phyloP scores from a whole-genome alignment of 2,113 vertebrate species.

The Oryzias javanicus region DNA sequence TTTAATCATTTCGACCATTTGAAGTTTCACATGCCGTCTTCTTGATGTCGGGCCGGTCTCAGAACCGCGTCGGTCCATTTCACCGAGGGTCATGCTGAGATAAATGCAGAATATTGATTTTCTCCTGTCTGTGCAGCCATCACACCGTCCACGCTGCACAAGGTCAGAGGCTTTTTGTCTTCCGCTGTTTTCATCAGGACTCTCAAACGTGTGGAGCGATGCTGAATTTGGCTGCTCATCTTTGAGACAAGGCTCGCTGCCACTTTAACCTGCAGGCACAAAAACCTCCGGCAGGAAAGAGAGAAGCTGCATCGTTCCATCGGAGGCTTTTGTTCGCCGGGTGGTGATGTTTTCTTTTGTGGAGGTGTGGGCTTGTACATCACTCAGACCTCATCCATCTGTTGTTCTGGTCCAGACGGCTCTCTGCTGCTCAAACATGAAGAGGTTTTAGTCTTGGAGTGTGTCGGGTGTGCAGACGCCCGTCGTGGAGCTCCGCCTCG shows the following conservation, averaged over 20 bases:
- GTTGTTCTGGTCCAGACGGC: constrained; percentile 2
- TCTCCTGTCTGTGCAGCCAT: constrained; percentile 55
- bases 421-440: constrained; percentile 7
- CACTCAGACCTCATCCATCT: constrained; percentile 47
- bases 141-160: constrained; percentile 48
- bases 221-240: constrained; percentile 31
- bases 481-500: constrained; percentile 21
- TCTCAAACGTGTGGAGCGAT: constrained; percentile 14
- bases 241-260: constrained; percentile 56
- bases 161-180: constrained; percentile 64
- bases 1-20: constrained; percentile 10
- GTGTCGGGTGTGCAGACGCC: constrained; percentile 30
- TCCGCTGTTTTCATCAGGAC: constrained; percentile 39
- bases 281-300: constrained; percentile 47
- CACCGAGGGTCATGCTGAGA: constrained; percentile 43
- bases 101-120: constrained; percentile 72
- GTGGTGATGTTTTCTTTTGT: constrained; percentile 68
- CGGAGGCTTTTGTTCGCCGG: constrained; percentile 45
- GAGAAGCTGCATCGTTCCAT: constrained; percentile 41
- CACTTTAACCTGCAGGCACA: constrained; percentile 41
- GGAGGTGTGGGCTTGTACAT: constrained; percentile 55
- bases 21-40: no score
- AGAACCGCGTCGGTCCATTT: constrained; percentile 32
- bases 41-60: constrained; percentile 18
- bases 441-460: constrained; percentile 28